Evolutionary conservation across 2,888 invertebrate species (phyloP), one percentile per base, ranked within the genome.

Genomic region (Agrotis exclamationis): DNA sequence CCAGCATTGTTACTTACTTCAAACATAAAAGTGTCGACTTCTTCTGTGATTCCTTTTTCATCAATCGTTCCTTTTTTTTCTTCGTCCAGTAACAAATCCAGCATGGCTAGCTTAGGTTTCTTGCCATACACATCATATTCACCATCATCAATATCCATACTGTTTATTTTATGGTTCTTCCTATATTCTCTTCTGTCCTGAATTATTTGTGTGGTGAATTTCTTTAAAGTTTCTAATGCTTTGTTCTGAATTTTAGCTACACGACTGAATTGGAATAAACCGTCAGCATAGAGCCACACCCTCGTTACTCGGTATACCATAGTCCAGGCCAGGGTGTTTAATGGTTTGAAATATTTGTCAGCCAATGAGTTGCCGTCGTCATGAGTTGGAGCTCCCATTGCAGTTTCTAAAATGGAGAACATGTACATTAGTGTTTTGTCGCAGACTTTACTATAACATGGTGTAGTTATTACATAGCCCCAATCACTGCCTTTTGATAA

Each of bases 21-120:
- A 92, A 98, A 98, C 97, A 97, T 97, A 82, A 98, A 97, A 0
- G 97, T 98, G 80, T 98, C 97, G 0, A 97, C 97, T 92, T 98
- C 97, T 86, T 97, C 97, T 69, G 97, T 94, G 60, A 98, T 97
- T 67, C 97, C 97, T 33, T 95, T 88, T 80, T 97, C 95, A 20
- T 96, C 96, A 24, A 97, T 91, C 6, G 92, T 93, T 1, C 97
- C 97, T 74, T 97, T 95, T 60, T 96, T 94, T 79, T 96, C 96
- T 45, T 96, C 95, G 64, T 97, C 96, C 7, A 98, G 86, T 6
- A 98, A 87, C 45, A 97, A 91, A 90, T 98, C 97, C 70, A 98
- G 89, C 91, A 97, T 97, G 0, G 97, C 97, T 88, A 96, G 92
- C 70, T 95, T 96, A 69, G 95, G 96, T 60, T 91, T 93, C 7